These are phyloP conservation scores for Watsonalla binaria DNA, from an alignment of 2,888 invertebrate species.

Conservation along the genomic window DNA sequence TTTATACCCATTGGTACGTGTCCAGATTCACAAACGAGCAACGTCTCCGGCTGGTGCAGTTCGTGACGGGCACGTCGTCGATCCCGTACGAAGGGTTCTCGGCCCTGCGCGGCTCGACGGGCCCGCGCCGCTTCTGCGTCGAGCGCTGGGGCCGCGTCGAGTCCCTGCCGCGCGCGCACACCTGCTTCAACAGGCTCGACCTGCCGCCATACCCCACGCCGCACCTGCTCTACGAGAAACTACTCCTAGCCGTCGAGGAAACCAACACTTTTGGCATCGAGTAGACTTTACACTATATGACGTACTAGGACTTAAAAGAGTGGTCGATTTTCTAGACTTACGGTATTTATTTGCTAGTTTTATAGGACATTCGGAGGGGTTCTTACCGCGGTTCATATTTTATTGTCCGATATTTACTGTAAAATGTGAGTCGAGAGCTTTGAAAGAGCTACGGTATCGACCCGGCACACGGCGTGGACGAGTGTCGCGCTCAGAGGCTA, in stretches of 20 bases:
- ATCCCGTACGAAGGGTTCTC: conserved; percentile 99
- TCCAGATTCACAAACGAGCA: conserved; percentile 95
- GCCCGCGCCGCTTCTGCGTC: conserved; percentile 96
- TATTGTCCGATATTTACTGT: too few species aligned
- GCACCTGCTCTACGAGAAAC: conserved; percentile 93
- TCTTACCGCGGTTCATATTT: too few species aligned
- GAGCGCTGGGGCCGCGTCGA: conserved; percentile 98
- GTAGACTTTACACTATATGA: conserved; percentile 62
- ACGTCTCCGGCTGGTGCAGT: conserved; percentile 93
- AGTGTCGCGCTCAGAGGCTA: too few species aligned
- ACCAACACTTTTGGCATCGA: conserved; percentile 98
- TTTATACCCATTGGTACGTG: neutral
- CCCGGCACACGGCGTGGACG: too few species aligned
- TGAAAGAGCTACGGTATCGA: too few species aligned
- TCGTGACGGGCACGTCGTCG: conserved; percentile 98
- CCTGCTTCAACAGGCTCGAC: conserved; percentile 98
- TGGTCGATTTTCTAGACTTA: too few species aligned
- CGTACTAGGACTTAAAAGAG: too few species aligned
- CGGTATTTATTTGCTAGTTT: too few species aligned
- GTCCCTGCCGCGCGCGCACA: conserved; percentile 96
- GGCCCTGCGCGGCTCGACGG: conserved; percentile 95
- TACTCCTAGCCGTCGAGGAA: conserved; percentile 95
- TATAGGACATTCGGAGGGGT: too few species aligned
- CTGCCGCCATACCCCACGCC: conserved; percentile 97
- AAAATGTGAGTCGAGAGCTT: too few species aligned